Conservation (phyloP, 2,888 invertebrate species). For the Drosophila austrosaltans region DNA sequence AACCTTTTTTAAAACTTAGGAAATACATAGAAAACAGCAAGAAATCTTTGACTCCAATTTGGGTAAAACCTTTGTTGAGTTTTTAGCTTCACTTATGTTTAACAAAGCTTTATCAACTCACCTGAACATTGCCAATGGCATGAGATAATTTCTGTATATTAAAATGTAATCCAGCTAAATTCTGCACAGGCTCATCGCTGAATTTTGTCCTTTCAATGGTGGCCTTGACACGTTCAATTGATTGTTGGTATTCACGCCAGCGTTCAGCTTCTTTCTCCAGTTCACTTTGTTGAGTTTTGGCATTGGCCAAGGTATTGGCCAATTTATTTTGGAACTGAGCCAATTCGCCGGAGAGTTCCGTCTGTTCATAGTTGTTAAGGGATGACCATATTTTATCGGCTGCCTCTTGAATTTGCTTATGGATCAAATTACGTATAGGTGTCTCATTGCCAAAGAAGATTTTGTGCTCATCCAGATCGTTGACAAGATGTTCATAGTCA, state of each 20-base stretch:
- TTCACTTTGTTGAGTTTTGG: conserved; percentile 91
- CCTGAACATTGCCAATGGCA: conserved; percentile 89
- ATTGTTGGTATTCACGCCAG: conserved; percentile 93
- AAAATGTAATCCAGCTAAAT: conserved; percentile 91
- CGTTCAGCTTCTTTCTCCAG: conserved; percentile 92
- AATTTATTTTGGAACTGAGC: conserved; percentile 91
- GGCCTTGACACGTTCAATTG: conserved; percentile 90
- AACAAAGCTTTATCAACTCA: conserved; percentile 83
- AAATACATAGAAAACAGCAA: too few relatives aligned
- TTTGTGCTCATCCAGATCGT: conserved; percentile 94
- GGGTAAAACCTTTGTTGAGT: too few relatives aligned
- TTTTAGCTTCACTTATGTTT: neutral
- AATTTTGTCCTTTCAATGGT: conserved; percentile 90
- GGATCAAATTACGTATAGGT: conserved; percentile 90
- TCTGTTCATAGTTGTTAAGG: conserved; percentile 90
- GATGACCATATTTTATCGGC: conserved; percentile 96
- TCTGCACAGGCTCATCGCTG: conserved; percentile 90
- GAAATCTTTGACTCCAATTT: too few relatives aligned
- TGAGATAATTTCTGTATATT: conserved; percentile 93
- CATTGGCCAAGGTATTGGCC: conserved; percentile 92
- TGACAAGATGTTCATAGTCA: conserved; percentile 92
- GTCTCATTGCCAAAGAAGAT: conserved; percentile 92
- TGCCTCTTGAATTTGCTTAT: conserved; percentile 91
- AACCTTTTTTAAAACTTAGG: too few relatives aligned
- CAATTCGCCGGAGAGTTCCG: conserved; percentile 91